Conservation (phyloP, 2,888 invertebrate genomes). For the Idaea dimidiata region DNA sequence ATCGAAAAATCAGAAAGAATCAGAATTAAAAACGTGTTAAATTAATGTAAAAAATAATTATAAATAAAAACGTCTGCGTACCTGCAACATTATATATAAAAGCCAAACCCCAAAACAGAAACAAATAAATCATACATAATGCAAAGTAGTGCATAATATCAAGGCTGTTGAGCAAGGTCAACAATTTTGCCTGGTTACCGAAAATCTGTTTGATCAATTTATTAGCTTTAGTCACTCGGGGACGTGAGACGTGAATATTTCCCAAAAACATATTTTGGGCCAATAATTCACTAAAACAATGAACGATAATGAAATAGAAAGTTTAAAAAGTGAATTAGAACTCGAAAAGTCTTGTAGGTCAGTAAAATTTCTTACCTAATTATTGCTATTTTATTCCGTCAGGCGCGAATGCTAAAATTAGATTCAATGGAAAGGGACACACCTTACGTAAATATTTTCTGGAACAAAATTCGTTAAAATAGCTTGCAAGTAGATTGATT, state of each 20-base stretch:
- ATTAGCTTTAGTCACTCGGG: constrained; percentile 90
- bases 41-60: too few relatives aligned
- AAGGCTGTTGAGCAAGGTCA: constrained; percentile 14
- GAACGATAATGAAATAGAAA: constrained; percentile 72
- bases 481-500: constrained; percentile 3
- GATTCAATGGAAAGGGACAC: not conserved
- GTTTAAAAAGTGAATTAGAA: constrained; percentile 68
- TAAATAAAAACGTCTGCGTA: too few relatives aligned
- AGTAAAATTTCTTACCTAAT: constrained; percentile 22
- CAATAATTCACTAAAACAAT: constrained; percentile 57
- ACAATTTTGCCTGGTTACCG: constrained; percentile 30
- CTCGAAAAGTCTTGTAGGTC: constrained; percentile 74
- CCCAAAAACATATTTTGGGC: constrained; percentile 19
- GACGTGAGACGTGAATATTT: constrained; percentile 82
- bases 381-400: not conserved
- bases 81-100: too few relatives aligned
- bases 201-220: constrained; percentile 41
- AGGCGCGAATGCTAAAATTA: not conserved
- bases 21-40: too few relatives aligned
- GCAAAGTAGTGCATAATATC: constrained; percentile 3
- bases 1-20: too few relatives aligned
- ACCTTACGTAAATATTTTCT: constrained; percentile 3
- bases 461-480: constrained; percentile 12
- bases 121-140: not conserved
- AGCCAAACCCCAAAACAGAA: not conserved